Conservation (phyloP, 1,140 invertebrate genomes). For the Stegodyphus mimosarum region DNA sequence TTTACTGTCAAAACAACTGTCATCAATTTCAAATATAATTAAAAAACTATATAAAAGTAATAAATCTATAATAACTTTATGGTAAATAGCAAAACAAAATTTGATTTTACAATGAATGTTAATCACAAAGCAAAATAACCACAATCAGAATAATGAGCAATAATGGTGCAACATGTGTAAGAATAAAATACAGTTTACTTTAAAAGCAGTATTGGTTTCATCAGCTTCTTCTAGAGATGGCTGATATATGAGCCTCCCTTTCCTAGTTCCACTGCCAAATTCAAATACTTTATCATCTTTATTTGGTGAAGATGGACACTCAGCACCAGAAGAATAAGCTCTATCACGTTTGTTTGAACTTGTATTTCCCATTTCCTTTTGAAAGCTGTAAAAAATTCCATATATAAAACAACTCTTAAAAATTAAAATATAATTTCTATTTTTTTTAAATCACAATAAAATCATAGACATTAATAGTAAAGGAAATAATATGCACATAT, state of each 20-base stretch:
- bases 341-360: constrained; percentile 55
- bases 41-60: neutral
- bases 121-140: neutral
- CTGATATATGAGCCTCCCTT: constrained; percentile 74
- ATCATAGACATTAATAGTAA: too few relatives aligned
- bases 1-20: too few relatives aligned
- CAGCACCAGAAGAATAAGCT: constrained; percentile 51
- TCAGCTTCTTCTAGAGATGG: constrained; percentile 81
- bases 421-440: too few relatives aligned
- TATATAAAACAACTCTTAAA: too few relatives aligned
- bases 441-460: too few relatives aligned
- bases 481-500: too few relatives aligned
- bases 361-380: constrained; percentile 50
- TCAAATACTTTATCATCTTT: constrained; percentile 86
- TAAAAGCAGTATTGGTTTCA: constrained; percentile 68
- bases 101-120: neutral
- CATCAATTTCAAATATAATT: neutral
- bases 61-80: too few relatives aligned
- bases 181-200: constrained; percentile 16
- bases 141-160: neutral
- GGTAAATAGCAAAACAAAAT: neutral
- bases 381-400: neutral
- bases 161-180: neutral
- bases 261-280: constrained; percentile 80
- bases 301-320: constrained; percentile 69